Base-by-base conservation (phyloP, 2,797 vertebrate species). In the Martes flavigula region DNA sequence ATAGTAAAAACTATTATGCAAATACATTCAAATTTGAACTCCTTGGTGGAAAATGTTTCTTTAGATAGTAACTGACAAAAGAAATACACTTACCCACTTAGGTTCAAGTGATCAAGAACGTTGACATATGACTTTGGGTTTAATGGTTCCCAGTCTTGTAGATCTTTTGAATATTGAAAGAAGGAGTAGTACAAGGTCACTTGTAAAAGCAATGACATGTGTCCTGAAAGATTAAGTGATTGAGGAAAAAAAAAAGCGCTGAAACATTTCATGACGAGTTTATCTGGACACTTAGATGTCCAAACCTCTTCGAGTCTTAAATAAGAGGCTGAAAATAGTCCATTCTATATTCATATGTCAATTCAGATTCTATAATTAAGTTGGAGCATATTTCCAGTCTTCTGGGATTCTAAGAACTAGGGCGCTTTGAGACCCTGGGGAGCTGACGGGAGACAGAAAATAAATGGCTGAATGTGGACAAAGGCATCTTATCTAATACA, bases 41-140 rank as follows among this genome's bases (percentile, higher is more conserved):
- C 1, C 6, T 79, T 90, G 43, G 10, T 72, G 62, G 43, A 87
- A 96, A 94, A 77, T 51, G 8, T 35, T 90, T 68, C 66, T 77
- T 96, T 25, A 85, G 51, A 56, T 38, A 58, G 32, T n/a, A 78
- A 58, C 14, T 68, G 40, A 40, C 5, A 82, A 68, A 87, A 23
- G 81, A 75, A 86, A 48, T 58, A n/a, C 18, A 94, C 94, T 97
- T 91, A 97, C 90, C 64, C 6, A 68, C 54, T 81, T 77, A 88
- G 3, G 2, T 75, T 27, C 32, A 62, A 84, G 82, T 64, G 54
- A 85, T 78, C 40, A 73, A 94, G 51, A 43, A 77, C 30, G 40
- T 23, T 87, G 75, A 20, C 48, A 51, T 30, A 21, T 38, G 51
- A n/a, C 15, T 90, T 90, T 27, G n/a, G 30, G 40, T 84, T 70